A percentile compares a stretch with the other conserved stretches of the same genome.
These are phyloP conservation scores for Porites evermanni DNA, from an alignment of 92 coral and sea anemone genomes.

Conservation along the genomic window DNA sequence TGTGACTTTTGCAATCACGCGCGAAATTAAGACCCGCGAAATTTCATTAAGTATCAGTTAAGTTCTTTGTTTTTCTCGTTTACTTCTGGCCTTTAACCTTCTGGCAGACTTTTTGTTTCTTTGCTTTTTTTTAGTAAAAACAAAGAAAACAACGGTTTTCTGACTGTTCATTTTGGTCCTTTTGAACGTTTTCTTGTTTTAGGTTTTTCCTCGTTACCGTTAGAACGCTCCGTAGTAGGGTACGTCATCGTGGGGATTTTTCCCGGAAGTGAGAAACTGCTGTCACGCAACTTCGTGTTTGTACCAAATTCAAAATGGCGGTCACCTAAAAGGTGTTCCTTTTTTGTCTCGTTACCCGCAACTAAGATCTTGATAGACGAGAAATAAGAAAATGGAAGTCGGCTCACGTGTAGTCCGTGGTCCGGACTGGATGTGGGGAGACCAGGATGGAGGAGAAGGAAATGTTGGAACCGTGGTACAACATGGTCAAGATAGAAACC, in stretches of 20 bases:
- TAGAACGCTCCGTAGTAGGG: no score
- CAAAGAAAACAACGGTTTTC: no score
- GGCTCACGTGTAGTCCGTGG: slow-evolving; percentile 89
- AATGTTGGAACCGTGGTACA: slow-evolving; percentile 80
- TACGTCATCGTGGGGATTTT: slow-evolving; percentile 13
- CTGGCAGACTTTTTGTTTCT: no score
- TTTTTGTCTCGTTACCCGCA: background rate
- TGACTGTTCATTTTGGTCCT: no score
- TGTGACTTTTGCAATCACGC: no score
- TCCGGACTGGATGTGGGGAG: slow-evolving; percentile 86
- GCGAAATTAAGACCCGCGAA: no score
- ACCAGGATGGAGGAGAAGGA: slow-evolving; percentile 89
- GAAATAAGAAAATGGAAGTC: slow-evolving; percentile 32
- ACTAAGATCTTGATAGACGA: background rate
- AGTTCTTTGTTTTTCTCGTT: no score
- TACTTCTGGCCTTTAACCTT: no score
- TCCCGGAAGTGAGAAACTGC: slow-evolving; percentile 6
- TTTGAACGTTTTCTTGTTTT: no score
- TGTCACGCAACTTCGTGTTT: slow-evolving; percentile 19
- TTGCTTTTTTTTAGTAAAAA: no score
- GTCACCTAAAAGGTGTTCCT: background rate
- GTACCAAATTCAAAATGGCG: background rate
- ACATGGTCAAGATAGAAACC: slow-evolving; percentile 41
- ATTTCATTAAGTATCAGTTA: no score
- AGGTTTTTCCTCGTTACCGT: no score